Percentiles rank a stretch among this genome's conserved stretches.
These are phyloP conservation scores for Drosophila colorata DNA, from an alignment of 2,888 invertebrate genomes.

Conservation along the genomic window DNA sequence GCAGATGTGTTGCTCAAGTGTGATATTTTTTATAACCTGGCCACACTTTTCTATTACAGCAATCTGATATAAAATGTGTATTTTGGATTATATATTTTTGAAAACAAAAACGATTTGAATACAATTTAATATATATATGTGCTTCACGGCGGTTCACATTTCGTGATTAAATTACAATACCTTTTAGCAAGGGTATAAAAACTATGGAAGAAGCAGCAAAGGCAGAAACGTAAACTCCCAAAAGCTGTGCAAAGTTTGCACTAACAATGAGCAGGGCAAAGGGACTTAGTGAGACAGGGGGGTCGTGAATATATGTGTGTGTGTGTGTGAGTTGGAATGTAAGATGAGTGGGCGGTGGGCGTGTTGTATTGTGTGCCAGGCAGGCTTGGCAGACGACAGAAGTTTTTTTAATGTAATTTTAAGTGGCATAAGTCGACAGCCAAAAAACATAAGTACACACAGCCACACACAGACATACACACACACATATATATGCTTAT, in stretches of 20 bases:
- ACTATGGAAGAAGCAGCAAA: conserved; percentile 8
- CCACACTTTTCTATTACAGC: no score
- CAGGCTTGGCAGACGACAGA: conserved; percentile 52
- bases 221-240: conserved; percentile 32
- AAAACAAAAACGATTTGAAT: no score
- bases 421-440: conserved; percentile 81
- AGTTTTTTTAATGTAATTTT: conserved; percentile 81
- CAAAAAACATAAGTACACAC: conserved; percentile 57
- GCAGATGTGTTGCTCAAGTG: no score
- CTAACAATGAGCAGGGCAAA: conserved; percentile 21
- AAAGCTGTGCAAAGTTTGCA: conserved; percentile 68
- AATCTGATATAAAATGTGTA: no score
- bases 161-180: neutral
- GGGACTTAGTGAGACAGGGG: neutral
- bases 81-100: no score
- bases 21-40: no score
- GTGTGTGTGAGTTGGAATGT: conserved; percentile 4
- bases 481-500: conserved; percentile 7
- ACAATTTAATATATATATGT: no score
- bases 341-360: conserved; percentile 21
- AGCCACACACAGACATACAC: conserved; percentile 18
- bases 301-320: neutral
- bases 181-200: neutral
- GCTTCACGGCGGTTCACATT: no score
- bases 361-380: conserved; percentile 15